Conservation (phyloP, 2,888 invertebrate species). For the Volucella bombylans region DNA sequence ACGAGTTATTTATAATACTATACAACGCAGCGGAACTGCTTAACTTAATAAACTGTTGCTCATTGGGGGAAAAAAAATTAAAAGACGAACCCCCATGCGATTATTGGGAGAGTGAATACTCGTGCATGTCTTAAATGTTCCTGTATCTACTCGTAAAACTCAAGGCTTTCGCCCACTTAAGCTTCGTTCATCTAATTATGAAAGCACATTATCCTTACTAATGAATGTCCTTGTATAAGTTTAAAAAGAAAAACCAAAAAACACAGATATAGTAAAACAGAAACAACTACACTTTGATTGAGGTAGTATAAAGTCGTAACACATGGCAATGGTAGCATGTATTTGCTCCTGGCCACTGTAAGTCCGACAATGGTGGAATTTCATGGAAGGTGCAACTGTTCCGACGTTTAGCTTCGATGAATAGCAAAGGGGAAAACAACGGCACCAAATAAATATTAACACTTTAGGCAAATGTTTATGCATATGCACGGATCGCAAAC, state of each 20-base stretch:
- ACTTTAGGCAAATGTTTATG: too few species aligned
- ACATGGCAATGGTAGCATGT: slow-evolving; percentile 45
- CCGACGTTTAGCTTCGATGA: too few species aligned
- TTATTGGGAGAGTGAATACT: slow-evolving; percentile 13
- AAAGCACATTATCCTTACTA: slow-evolving; percentile 66
- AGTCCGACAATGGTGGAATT: too few species aligned
- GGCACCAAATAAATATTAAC: too few species aligned
- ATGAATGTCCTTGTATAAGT: slow-evolving; percentile 67
- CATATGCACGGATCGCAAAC: too few species aligned
- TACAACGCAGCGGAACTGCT: slow-evolving; percentile 29
- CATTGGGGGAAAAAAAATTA: slow-evolving; percentile 4
- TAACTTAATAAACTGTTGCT: slow-evolving; percentile 66
- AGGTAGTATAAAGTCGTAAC: slow-evolving; percentile 50
- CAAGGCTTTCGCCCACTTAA: slow-evolving; percentile 59
- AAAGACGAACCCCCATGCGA: not conserved
- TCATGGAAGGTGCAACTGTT: too few species aligned
- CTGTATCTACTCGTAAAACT: slow-evolving; percentile 14
- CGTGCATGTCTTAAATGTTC: slow-evolving; percentile 46
- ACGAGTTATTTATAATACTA: not conserved
- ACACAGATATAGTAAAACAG: not conserved
- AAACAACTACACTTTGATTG: slow-evolving; percentile 18
- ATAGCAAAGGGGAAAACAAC: too few species aligned
- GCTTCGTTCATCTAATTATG: slow-evolving; percentile 70
- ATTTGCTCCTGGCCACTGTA: too few species aligned
- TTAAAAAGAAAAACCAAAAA: slow-evolving; percentile 29